A percentile compares a stretch with the other conserved stretches of the same genome.
These are phyloP conservation scores for Sus scrofa DNA, from an alignment of 2,113 vertebrate genomes.

Conservation along the genomic window DNA sequence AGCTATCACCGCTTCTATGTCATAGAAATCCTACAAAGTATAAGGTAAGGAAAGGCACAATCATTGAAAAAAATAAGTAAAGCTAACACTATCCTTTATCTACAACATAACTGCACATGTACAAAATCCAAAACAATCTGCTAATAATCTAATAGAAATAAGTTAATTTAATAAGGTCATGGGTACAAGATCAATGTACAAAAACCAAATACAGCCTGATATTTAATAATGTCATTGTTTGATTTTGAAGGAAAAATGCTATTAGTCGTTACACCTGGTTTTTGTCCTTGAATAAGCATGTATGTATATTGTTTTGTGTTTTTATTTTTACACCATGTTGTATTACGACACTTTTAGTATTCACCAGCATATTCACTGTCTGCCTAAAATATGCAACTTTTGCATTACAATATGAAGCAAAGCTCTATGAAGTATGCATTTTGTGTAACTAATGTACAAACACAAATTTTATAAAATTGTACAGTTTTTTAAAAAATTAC, in stretches of 20 bases:
- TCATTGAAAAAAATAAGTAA: constrained; percentile 15
- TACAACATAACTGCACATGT: not conserved
- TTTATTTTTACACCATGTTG: constrained; percentile 88
- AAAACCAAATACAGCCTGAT: constrained; percentile 74
- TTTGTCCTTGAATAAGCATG: constrained; percentile 87
- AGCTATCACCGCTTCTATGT: not conserved
- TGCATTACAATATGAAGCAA: constrained; percentile 95
- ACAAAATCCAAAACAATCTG: not conserved
- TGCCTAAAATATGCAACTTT: constrained; percentile 93
- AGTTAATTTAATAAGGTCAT: not conserved
- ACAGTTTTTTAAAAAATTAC: constrained; percentile 92
- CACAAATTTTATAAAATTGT: constrained; percentile 99
- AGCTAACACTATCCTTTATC: not conserved
- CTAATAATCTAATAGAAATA: not conserved
- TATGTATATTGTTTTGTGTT: constrained; percentile 84
- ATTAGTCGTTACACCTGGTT: constrained; percentile 78
- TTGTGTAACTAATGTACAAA: constrained; percentile 99
- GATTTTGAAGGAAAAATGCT: constrained; percentile 84
- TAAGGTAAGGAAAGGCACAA: not conserved
- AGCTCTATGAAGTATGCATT: constrained; percentile 97
- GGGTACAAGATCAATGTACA: not conserved
- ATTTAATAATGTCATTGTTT: constrained; percentile 78
- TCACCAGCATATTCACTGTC: constrained; percentile 97
- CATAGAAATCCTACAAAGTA: not conserved
- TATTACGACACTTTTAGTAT: constrained; percentile 95